A percentile compares a stretch with the other conserved stretches of the same genome.
phyloP scores from a whole-genome alignment of 2,888 invertebrate genomes.

The Cephus sareptanus region DNA sequence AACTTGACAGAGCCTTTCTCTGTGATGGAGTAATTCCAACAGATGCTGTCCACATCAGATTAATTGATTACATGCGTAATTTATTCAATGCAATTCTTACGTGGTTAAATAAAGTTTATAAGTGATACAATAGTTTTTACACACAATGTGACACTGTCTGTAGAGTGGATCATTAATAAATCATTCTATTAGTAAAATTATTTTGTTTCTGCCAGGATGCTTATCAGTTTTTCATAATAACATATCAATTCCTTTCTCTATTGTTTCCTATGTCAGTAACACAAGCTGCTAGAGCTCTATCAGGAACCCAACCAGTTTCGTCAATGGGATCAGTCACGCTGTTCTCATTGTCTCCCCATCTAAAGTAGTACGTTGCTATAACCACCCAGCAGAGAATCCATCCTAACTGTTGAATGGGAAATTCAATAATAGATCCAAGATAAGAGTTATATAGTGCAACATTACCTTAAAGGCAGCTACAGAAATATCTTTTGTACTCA shows the following conservation, averaged over 20 bases:
- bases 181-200: not conserved
- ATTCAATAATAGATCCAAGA: not conserved
- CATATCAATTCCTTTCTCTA: not conserved
- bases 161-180: not conserved
- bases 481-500: not conserved
- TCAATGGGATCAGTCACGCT: slow-evolving; percentile 40
- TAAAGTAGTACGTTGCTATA: slow-evolving; percentile 47
- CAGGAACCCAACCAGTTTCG: slow-evolving; percentile 51
- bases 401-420: slow-evolving; percentile 19
- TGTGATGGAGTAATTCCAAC: not conserved
- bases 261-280: not conserved
- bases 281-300: slow-evolving; percentile 40
- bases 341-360: slow-evolving; percentile 39
- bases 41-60: not conserved
- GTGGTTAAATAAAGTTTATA: not conserved
- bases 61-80: not conserved
- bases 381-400: slow-evolving; percentile 32
- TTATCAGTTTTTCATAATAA: not conserved
- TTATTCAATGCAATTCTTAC: not conserved
- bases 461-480: not conserved
- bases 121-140: not conserved
- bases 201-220: not conserved
- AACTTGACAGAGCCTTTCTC: not conserved
- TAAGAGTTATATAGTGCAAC: not conserved
- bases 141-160: not conserved